Evolutionary conservation across 2,797 vertebrate genomes (phyloP).

Genomic region (Pterois miles): DNA sequence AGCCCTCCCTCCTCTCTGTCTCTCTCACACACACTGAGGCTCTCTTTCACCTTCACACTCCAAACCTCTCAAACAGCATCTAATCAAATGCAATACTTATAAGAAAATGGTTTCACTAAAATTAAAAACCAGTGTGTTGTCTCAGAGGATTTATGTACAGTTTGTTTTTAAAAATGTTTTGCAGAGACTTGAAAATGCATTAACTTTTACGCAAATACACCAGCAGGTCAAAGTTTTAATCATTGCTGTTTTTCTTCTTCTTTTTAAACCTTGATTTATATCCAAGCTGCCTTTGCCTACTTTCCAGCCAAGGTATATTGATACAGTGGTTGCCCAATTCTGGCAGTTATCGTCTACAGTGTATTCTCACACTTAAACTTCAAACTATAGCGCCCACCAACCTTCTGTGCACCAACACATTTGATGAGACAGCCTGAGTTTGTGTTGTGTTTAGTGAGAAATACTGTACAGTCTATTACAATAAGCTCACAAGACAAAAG

Average conservation of each 20-base stretch:
- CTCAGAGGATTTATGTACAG: not conserved
- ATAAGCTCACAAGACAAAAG: conserved; percentile 70
- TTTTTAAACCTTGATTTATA: conserved; percentile 11
- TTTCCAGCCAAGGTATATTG: conserved; percentile 15
- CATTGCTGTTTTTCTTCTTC: not conserved
- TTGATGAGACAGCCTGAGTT: conserved; percentile 63
- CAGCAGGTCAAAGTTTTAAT: conserved; percentile 28
- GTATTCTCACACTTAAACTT: conserved; percentile 76
- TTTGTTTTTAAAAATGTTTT: conserved; percentile 15
- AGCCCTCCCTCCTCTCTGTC: conserved; percentile 26
- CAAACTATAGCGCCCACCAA: conserved; percentile 76
- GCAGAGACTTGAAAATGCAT: not conserved
- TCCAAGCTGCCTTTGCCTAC: conserved; percentile 15
- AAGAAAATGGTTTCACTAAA: not conserved
- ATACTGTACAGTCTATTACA: conserved; percentile 45
- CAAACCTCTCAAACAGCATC: not conserved
- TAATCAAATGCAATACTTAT: conserved; percentile 5
- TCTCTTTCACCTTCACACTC: conserved; percentile 15
- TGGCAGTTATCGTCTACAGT: conserved; percentile 42
- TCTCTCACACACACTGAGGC: not conserved
- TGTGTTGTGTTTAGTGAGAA: conserved; percentile 57
- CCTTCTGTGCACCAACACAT: conserved; percentile 79
- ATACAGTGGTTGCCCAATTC: conserved; percentile 48
- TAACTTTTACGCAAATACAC: not conserved
- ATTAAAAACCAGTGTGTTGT: not conserved